A percentile compares a stretch with the other conserved stretches of the same genome.
phyloP scores from a whole-genome alignment of 64 coral and sea anemone species.

The Anthopleura sola region DNA sequence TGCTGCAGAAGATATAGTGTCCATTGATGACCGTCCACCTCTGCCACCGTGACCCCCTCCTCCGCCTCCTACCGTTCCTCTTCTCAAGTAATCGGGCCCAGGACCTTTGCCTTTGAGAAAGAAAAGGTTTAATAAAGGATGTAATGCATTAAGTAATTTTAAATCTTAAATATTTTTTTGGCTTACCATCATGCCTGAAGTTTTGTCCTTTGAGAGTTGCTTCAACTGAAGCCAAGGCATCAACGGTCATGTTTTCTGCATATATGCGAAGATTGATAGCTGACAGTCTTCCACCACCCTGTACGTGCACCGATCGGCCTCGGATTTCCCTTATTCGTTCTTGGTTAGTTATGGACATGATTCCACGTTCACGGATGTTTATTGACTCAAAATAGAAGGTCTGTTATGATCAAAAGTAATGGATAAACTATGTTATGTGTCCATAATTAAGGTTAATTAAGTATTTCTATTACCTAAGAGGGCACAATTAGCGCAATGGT shows the following conservation, averaged over 20 bases:
- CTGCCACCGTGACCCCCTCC: constrained; percentile 86
- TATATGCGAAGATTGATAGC: constrained; percentile 84
- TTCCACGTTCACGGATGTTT: constrained; percentile 83
- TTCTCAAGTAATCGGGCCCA: too few species aligned
- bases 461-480: too few species aligned
- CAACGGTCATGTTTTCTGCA: constrained; percentile 73
- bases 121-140: too few species aligned
- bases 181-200: constrained; percentile 63
- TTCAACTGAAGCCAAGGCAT: constrained; percentile 75
- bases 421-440: too few species aligned
- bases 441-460: too few species aligned
- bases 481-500: too few species aligned
- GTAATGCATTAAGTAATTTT: too few species aligned
- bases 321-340: constrained; percentile 83
- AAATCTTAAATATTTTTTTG: too few species aligned
- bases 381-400: constrained; percentile 80
- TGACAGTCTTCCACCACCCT: constrained; percentile 80
- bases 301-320: constrained; percentile 71
- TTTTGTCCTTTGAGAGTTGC: constrained; percentile 62
- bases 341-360: constrained; percentile 91
- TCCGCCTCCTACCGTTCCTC: constrained; percentile 66
- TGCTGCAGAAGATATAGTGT: constrained; percentile 42
- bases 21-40: constrained; percentile 63
- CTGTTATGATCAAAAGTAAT: constrained; percentile 16
- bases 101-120: constrained; percentile 57